Evolutionary conservation across 2,113 vertebrate species (phyloP).

Genomic region (Pogonocichla stellata): DNA sequence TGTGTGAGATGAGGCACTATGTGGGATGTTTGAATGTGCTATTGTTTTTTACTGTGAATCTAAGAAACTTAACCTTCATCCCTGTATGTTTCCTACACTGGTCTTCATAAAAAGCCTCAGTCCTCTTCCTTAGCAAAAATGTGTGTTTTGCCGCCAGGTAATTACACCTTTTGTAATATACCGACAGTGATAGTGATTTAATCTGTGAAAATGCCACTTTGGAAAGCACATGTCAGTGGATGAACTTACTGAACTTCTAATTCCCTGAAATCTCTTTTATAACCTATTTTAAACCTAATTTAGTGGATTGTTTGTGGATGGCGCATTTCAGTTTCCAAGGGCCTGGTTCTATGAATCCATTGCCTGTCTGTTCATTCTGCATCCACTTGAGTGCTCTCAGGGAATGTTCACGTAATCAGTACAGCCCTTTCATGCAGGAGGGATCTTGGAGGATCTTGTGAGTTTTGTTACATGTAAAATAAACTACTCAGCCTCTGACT

Average conservation of each 20-base stretch:
- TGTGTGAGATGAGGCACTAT: neutral
- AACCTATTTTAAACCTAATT: neutral
- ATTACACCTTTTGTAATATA: neutral
- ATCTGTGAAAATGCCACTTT: neutral
- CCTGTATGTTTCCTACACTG: accelerated
- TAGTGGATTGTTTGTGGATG: neutral
- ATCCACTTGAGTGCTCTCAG: neutral
- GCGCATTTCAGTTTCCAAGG: neutral
- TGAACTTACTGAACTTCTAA: neutral
- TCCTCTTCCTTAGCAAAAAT: neutral
- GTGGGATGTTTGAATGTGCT: neutral
- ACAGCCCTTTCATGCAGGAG: neutral
- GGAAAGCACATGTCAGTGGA: neutral
- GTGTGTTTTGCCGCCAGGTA: neutral
- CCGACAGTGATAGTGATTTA: neutral
- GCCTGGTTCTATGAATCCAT: neutral
- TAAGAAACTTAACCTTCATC: neutral
- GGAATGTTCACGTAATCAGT: neutral
- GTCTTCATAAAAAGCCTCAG: neutral
- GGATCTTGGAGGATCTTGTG: neutral
- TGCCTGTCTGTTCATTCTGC: neutral
- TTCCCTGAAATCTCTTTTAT: neutral
- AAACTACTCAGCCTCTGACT: neutral
- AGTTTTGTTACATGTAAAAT: neutral
- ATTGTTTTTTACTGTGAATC: neutral